Base-by-base conservation (phyloP, 2,113 vertebrate species). In the Hyaena hyaena region DNA sequence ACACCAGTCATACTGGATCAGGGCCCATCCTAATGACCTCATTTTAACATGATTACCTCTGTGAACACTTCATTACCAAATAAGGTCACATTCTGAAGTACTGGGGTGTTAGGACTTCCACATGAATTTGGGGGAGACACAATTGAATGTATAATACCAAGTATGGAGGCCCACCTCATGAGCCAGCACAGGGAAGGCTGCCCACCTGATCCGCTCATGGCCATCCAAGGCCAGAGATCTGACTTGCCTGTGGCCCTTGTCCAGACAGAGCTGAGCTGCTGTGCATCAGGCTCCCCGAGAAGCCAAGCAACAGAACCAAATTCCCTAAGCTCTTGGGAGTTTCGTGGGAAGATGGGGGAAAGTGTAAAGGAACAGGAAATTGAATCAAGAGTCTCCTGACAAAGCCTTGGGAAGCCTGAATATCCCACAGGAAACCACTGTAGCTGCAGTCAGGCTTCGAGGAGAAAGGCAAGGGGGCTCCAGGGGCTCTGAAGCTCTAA, bases 21-120 rank as follows among this genome's bases (percentile, higher is more conserved):
- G 43, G 45, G 39, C 8, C 43, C 15, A 61, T 28, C 39, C 21
- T 21, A 50, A 83, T 53, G 73, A 65, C 74, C 21, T 92, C 63
- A 16, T 55, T 87, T 88, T 68, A 48, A 79, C 19, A 69, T 77
- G 35, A 79, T 68, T 94, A 82, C 31, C 19, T 86, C 23, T 73
- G 4, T 43, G 88, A 88, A 85, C 12, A 92, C 17, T 19, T 74
- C 23, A 28, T 90, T 83, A 88, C 74, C 88, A 96, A 31, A 90
- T 43, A 53, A 97, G 74, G 65, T 81, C 68, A 73, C n/a, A 66
- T 61, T 90, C 43, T 77, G 33, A 69, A 26, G 50, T 24, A 28
- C 24, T 66, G n/a, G 0, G 26, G 43, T 2, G 14, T 66, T 71
- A 82, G 12, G 1, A 45, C 61, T 31, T 76, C 24, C 61, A 66